Percentiles rank a stretch among this genome's conserved stretches.
phyloP scores from a whole-genome alignment of 2,888 invertebrate species.

The Coleophora deauratella region DNA sequence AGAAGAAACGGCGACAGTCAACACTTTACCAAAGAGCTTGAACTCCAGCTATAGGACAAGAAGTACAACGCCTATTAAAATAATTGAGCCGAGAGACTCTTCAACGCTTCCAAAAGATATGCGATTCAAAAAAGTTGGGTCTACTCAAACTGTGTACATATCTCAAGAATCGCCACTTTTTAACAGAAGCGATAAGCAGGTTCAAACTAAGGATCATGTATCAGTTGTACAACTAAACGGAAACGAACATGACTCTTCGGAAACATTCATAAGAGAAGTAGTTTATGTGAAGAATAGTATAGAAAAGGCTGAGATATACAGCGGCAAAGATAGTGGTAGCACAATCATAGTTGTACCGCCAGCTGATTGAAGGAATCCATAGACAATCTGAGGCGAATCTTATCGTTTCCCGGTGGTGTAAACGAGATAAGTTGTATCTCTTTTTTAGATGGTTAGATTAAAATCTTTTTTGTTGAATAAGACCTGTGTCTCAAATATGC shows the following conservation, averaged over 20 bases:
- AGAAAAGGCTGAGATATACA: constrained; percentile 51
- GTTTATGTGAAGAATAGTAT: constrained; percentile 44
- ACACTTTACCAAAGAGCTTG: constrained; percentile 52
- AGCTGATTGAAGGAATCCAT: constrained; percentile 44
- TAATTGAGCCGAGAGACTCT: constrained; percentile 41
- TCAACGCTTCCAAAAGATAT: constrained; percentile 64
- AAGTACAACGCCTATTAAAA: constrained; percentile 41
- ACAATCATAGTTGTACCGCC: constrained; percentile 63
- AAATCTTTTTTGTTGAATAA: no score
- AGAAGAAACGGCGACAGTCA: constrained; percentile 21
- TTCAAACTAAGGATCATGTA: constrained; percentile 48
- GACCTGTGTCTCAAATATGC: no score
- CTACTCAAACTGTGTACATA: constrained; percentile 61
- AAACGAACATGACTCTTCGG: constrained; percentile 44
- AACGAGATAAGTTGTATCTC: no score
- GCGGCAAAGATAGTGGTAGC: constrained; percentile 54
- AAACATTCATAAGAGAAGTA: constrained; percentile 42
- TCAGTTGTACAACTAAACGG: constrained; percentile 60
- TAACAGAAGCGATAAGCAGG: constrained; percentile 26
- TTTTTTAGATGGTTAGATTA: no score
- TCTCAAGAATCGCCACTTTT: constrained; percentile 45
- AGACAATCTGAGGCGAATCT: no score
- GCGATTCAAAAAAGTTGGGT: constrained; percentile 58
- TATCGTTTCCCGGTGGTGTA: no score
- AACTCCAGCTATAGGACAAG: constrained; percentile 50